Base-by-base conservation (phyloP, 2,797 vertebrate genomes). In the Acipenser transmontanus region DNA sequence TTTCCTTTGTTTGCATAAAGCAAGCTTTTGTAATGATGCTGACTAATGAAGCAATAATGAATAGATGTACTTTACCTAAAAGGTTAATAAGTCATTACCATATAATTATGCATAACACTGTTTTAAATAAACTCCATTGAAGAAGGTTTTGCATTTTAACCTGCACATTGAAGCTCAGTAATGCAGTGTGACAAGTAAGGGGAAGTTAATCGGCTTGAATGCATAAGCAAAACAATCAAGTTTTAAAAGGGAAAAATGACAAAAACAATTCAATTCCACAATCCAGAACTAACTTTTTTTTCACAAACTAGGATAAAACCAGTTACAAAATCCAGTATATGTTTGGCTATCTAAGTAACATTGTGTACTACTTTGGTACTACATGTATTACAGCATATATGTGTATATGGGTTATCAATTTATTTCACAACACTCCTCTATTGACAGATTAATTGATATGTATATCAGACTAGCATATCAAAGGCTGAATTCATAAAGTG, bases 11-110 rank as follows among this genome's bases (percentile, higher is more conserved):
- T 70, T 82, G 70, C 63, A 61, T 76, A 71, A 78, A 78, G 68
- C 69, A 60, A 63, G 64, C 52, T 73, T 73, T 68, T 76, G 73
- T 64, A 49, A 57, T 69, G 67, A 74, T 71, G 71, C 66, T 75
- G 74, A 77, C 80, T 87, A 88, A 89, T 86, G 82, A 87, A 79
- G 71, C 83, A 72, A 72, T 75, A 67, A 72, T 59, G 60, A 74
- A 70, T 66, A 79, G 79, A 82, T 75, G 47, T 65, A 77, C 79
- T 80, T 82, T 81, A 81, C 83, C 76, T 81, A 74, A 68, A 79
- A 82, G 81, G 86, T 88, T 86, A 88, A 87, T 80, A 79, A 76
- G 74, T 81, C 84, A 80, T 83, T 82, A 83, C 78, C 72, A 77
- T 74, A 84, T 78, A 77, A 82, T 80, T 79, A 80, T 76, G 73